Evolutionary conservation across 2,888 invertebrate genomes (phyloP), one percentile per base, ranked within the genome.

Genomic region (Peribatodes rhomboidaria): DNA sequence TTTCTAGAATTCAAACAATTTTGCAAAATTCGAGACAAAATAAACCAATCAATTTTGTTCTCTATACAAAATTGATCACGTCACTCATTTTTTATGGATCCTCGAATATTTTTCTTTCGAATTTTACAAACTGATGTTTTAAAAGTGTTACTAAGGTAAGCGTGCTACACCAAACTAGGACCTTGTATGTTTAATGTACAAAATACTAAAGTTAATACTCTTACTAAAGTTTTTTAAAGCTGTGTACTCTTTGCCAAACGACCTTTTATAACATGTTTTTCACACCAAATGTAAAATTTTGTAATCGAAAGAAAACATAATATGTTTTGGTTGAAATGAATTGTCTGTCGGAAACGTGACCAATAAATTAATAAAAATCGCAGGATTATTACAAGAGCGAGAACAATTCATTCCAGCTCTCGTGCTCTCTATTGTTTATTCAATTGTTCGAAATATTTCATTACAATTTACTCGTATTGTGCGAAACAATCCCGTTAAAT

Each of bases 391-490:
- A 57, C 57, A 67, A 69, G 65, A 66, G 68, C 66, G 60, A 56
- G 65, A 62, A 63, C 69, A 67, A 68, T 70, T 72, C 62, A 67
- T 65, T 71, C 52, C 68, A 70, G 66, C 55, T 69, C 66, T 64
- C 65, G 61, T 67, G 53, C 60, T 61, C 68, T 67, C 69, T 74
- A 77, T 78, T 79, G 74, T 78, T 77, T 78, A 81, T 85, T 81
- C 79, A 81, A 83, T 82, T 79, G 80, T 73, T 80, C 77, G 82
- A 84, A 81, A 71, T 67, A 66, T 70, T 73, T 70, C 71, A 76
- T 79, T 79, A 78, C 79, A 80, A 85, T 83, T 85, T 81, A 79
- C 76, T 79, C 78, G 81, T 78, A 85, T 84, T 84, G 84, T 84
- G 75, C 76, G 73, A 82, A 82, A 84, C 83, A 85, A 85, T 87